A percentile compares a stretch with the other conserved stretches of the same genome.
Conservation (phyloP, 2,797 vertebrate species). For the Bufotes viridis region DNA sequence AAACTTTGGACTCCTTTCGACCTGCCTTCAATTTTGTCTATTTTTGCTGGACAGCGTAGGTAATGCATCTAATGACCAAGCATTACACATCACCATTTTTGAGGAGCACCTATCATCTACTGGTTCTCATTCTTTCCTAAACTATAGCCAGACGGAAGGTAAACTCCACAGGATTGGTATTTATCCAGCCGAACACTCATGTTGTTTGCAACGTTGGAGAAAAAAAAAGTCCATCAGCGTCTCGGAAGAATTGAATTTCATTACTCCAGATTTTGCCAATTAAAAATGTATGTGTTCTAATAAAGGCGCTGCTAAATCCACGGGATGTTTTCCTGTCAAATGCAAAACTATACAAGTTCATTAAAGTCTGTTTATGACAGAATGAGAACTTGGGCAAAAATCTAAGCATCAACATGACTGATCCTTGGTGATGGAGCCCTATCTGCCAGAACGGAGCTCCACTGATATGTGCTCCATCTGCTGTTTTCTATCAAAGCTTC, state of each 20-base stretch:
- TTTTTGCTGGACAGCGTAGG: too few species aligned
- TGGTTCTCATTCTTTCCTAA: background rate
- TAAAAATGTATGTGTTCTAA: conserved; percentile 21
- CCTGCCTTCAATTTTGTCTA: too few species aligned
- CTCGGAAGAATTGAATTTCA: conserved; percentile 26
- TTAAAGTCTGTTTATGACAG: background rate
- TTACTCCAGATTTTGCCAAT: conserved; percentile 23
- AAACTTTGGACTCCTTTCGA: too few species aligned
- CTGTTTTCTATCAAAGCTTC: background rate
- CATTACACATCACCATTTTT: background rate
- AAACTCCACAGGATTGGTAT: background rate
- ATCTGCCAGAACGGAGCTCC: too few species aligned
- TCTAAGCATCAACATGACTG: background rate
- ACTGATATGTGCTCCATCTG: background rate
- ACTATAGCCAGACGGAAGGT: background rate
- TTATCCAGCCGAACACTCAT: background rate
- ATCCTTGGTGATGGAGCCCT: background rate
- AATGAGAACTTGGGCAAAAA: background rate
- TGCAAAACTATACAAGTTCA: background rate
- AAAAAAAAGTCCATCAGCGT: background rate
- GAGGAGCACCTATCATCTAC: background rate
- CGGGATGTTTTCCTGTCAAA: background rate
- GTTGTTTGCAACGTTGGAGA: conserved; percentile 8
- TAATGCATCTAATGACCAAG: background rate
- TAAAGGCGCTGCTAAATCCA: background rate